phyloP scores from a whole-genome alignment of 2,113 vertebrate species.

The Terrapene triunguis region DNA sequence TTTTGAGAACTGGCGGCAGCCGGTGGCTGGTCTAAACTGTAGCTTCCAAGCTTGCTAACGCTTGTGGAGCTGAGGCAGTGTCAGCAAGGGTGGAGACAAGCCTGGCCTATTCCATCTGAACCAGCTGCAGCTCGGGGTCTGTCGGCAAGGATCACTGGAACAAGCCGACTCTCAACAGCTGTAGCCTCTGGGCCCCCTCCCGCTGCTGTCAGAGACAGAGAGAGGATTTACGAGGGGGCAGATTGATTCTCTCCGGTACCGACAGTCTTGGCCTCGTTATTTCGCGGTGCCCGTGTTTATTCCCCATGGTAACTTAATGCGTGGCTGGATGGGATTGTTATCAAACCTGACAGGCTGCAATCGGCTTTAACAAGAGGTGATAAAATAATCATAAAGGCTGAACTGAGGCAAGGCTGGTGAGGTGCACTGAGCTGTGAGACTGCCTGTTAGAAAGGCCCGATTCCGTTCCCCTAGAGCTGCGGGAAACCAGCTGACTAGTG shows the following conservation, averaged over 20 bases:
- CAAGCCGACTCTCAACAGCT: fast-evolving
- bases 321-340: too few relatives aligned
- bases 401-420: too few relatives aligned
- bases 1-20: background rate
- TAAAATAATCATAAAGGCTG: too few relatives aligned
- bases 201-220: background rate
- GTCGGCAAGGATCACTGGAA: background rate
- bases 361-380: too few relatives aligned
- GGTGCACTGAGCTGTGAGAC: too few relatives aligned
- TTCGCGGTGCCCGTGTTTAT: background rate
- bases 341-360: too few relatives aligned
- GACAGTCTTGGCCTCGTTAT: background rate
- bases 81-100: background rate
- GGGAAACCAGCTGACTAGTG: too few relatives aligned
- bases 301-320: too few relatives aligned
- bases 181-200: background rate
- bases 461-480: too few relatives aligned
- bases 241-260: background rate
- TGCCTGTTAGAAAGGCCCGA: too few relatives aligned
- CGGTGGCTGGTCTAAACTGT: background rate
- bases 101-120: background rate
- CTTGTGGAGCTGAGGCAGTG: background rate
- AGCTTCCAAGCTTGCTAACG: too few relatives aligned
- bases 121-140: background rate
- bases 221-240: background rate